phyloP scores from a whole-genome alignment of 2,888 invertebrate species.

The Eubasilissa splendida region DNA sequence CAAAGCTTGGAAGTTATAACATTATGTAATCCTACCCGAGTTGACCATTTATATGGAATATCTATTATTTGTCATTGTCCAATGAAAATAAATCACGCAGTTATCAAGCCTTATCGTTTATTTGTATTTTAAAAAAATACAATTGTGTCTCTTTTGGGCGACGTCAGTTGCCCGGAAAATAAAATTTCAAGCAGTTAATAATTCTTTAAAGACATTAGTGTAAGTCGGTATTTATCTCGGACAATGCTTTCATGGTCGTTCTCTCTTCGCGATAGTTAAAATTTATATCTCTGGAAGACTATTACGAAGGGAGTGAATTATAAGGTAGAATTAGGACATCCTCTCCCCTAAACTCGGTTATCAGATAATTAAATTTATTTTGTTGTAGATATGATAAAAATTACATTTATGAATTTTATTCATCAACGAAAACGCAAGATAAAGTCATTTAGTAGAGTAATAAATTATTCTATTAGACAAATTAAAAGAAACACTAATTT shows the following conservation, averaged over 20 bases:
- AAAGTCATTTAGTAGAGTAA: no score
- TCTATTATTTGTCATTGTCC: slow-evolving; percentile 10
- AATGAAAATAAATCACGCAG: slow-evolving; percentile 32
- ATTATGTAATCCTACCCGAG: not conserved
- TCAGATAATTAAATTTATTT: no score
- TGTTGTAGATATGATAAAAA: no score
- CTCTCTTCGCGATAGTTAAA: not conserved
- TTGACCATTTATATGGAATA: slow-evolving; percentile 25
- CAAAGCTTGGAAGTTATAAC: not conserved
- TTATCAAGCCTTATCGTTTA: slow-evolving; percentile 30
- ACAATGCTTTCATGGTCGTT: slow-evolving; percentile 2
- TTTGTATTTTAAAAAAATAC: slow-evolving; percentile 13
- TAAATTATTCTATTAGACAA: no score
- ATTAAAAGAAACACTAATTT: no score
- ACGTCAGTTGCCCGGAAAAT: not conserved
- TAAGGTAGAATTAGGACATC: not conserved
- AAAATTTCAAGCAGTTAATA: slow-evolving; percentile 1
- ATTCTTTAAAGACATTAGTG: not conserved
- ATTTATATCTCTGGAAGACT: slow-evolving; percentile 4
- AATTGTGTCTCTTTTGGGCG: not conserved
- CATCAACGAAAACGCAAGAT: no score
- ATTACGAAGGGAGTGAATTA: not conserved
- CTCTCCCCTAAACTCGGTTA: no score
- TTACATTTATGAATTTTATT: no score
- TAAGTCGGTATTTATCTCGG: not conserved